These are phyloP conservation scores for Scaptomyza cyrtandrae DNA, from an alignment of 2,888 invertebrate genomes.

Conservation along the genomic window DNA sequence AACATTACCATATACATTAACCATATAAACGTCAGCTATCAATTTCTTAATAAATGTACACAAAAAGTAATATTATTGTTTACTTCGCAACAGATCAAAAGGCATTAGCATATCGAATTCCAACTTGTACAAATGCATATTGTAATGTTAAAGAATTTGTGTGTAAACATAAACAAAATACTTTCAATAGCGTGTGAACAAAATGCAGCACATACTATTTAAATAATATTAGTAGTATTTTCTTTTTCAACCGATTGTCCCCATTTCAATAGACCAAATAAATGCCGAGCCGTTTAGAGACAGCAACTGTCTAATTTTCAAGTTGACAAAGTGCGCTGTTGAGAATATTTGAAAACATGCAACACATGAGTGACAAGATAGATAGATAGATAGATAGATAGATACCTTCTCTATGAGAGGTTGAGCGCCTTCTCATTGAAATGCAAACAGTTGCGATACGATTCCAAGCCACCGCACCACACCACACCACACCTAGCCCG, in stretches of 20 bases:
- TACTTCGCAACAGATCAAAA: constrained; percentile 28
- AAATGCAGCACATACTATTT: constrained; percentile 7
- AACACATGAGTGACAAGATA: background rate
- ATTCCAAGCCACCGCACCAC: too few species aligned
- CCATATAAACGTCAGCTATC: background rate
- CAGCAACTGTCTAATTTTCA: constrained; percentile 50
- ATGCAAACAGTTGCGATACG: constrained; percentile 59
- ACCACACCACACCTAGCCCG: too few species aligned
- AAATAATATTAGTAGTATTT: constrained; percentile 12
- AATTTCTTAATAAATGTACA: background rate
- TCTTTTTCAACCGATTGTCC: constrained; percentile 24
- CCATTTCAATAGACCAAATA: constrained; percentile 54
- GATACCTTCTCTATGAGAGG: background rate
- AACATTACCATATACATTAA: too few species aligned
- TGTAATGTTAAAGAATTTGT: constrained; percentile 12
- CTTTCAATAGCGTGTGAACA: constrained; percentile 37
- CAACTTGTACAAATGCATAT: constrained; percentile 5
- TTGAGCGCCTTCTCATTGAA: constrained; percentile 57
- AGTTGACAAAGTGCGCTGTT: constrained; percentile 52
- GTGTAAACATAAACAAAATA: constrained; percentile 4
- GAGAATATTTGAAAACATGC: constrained; percentile 23
- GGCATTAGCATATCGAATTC: constrained; percentile 7
- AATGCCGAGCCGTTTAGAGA: constrained; percentile 51
- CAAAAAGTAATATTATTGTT: background rate
- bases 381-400: background rate